Percentiles rank a stretch among this genome's conserved stretches.
Evolutionary conservation across 2,113 vertebrate genomes (phyloP).

Genomic region (Alligator sinensis): DNA sequence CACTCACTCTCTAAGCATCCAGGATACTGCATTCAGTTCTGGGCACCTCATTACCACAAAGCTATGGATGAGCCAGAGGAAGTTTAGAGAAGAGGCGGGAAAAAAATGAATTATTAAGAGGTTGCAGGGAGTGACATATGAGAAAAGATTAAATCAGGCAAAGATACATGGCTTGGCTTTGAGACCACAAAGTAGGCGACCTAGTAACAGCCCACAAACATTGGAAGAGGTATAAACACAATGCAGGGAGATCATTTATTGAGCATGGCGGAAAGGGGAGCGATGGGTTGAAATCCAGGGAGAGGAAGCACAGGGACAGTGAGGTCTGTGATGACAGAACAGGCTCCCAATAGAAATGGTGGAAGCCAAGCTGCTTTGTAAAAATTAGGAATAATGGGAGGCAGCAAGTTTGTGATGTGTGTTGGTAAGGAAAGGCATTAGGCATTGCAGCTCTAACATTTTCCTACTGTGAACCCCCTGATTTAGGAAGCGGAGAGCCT

Average conservation of each 20-base stretch:
- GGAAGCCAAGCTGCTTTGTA: not conserved
- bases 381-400: not conserved
- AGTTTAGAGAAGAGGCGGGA: not conserved
- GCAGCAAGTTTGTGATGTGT: not conserved
- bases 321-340: not conserved
- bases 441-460: slow-evolving; percentile 38
- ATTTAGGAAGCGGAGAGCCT: not conserved
- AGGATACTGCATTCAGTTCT: not conserved
- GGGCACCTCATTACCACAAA: not conserved
- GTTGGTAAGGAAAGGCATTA: not conserved
- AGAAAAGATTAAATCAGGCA: not conserved
- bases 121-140: not conserved
- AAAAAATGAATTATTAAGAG: not conserved
- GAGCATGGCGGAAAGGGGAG: not conserved
- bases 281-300: not conserved
- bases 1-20: not conserved
- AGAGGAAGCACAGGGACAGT: not conserved
- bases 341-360: not conserved
- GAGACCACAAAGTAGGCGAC: not conserved
- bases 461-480: accelerated
- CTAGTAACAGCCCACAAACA: slow-evolving; percentile 3
- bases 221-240: not conserved
- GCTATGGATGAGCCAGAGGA: not conserved
- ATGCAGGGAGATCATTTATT: not conserved
- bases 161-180: not conserved